These are phyloP conservation scores for Myoxocephalus aenaeus DNA, from an alignment of 2,797 vertebrate genomes.

Conservation along the genomic window DNA sequence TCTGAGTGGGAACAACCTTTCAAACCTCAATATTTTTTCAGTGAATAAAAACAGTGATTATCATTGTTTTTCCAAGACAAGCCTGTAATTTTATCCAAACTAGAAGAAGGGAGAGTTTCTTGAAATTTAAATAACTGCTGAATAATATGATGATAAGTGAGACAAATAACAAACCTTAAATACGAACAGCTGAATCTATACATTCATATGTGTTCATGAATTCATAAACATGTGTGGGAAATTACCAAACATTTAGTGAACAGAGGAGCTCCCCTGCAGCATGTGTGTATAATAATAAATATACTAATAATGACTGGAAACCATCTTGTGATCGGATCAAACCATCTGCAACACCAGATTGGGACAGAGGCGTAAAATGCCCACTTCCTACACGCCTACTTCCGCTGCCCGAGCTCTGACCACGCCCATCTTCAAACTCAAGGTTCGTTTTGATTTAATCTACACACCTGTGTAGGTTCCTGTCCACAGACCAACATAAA, in stretches of 20 bases:
- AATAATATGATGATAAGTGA: not conserved
- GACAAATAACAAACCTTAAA: constrained; percentile 14
- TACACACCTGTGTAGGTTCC: too few species aligned
- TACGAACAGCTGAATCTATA: constrained; percentile 1
- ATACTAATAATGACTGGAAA: not conserved
- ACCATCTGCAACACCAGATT: not conserved
- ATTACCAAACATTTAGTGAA: constrained; percentile 16
- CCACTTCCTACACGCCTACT: not conserved
- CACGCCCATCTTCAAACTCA: not conserved
- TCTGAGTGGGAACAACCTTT: constrained; percentile 24
- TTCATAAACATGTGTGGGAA: constrained; percentile 8
- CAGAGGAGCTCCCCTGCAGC: not conserved
- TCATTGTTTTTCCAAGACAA: not conserved
- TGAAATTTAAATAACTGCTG: not conserved
- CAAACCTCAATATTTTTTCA: not conserved
- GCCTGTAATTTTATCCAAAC: not conserved
- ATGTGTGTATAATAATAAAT: not conserved
- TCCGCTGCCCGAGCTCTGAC: not conserved
- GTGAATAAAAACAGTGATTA: not conserved
- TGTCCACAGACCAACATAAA: not conserved
- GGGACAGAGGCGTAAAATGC: not conserved
- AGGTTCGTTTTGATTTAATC: not conserved
- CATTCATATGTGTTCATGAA: too few species aligned
- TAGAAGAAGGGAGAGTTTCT: not conserved
- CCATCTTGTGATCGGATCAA: not conserved